phyloP scores from a whole-genome alignment of 2,797 vertebrate species.

The Eupleurogrammus muticus region DNA sequence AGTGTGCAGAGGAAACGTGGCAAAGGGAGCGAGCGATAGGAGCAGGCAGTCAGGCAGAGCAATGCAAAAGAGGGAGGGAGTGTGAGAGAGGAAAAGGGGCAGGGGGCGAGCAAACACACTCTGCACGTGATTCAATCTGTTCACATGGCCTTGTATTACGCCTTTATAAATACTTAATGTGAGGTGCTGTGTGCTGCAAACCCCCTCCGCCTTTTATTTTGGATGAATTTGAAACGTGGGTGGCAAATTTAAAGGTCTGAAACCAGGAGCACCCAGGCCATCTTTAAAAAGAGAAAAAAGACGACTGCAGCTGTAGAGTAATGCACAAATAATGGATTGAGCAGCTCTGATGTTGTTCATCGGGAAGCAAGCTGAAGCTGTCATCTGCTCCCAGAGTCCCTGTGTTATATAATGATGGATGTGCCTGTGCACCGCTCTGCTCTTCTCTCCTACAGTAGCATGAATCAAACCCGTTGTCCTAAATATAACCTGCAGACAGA shows the following conservation, averaged over 20 bases:
- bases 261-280: slow-evolving; percentile 14
- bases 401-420: slow-evolving; percentile 71
- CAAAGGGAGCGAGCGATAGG: slow-evolving; percentile 27
- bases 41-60: slow-evolving; percentile 64
- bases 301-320: neutral
- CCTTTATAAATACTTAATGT: slow-evolving; percentile 64
- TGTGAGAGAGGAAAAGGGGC: slow-evolving; percentile 32
- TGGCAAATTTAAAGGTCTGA: neutral
- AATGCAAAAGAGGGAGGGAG: slow-evolving; percentile 44
- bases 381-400: slow-evolving; percentile 58
- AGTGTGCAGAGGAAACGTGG: slow-evolving; percentile 36
- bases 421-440: slow-evolving; percentile 38
- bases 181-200: slow-evolving; percentile 12
- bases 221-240: slow-evolving; percentile 18
- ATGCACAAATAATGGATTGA: slow-evolving; percentile 36
- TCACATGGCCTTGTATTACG: slow-evolving; percentile 75
- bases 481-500: slow-evolving; percentile 46
- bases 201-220: neutral
- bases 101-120: slow-evolving; percentile 58
- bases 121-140: slow-evolving; percentile 78
- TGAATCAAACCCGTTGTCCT: slow-evolving; percentile 66
- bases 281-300: slow-evolving; percentile 10
- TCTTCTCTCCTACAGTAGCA: slow-evolving; percentile 49
- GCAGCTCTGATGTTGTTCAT: slow-evolving; percentile 47
- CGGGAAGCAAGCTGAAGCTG: slow-evolving; percentile 52